Base-by-base conservation (phyloP, 2,888 invertebrate species). In the Trissolcus japonicus region DNA sequence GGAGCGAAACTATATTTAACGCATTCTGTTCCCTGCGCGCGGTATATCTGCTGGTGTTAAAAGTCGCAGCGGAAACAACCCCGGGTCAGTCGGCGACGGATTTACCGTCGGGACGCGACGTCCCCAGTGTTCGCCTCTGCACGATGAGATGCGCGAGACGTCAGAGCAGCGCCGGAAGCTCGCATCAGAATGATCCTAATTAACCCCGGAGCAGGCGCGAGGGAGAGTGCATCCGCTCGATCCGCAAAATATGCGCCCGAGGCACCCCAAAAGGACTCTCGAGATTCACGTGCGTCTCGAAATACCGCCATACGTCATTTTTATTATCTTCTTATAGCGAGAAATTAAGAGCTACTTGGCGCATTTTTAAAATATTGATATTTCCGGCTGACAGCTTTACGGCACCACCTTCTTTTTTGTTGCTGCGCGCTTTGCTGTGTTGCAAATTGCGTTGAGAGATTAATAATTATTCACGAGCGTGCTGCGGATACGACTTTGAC, bases 1-100 rank as follows among this genome's bases (percentile, higher is more conserved):
- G 82, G 79, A 62, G 68, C 35, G 65, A 72, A 75, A 48, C 85
- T 85, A 86, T 85, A 86, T 86, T 85, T 86, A 86, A 76, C 82
- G 72, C 73, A 82, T 25, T 25, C 25, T 83, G 80, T 80, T 80
- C 78, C 80, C 81, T 81, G 29, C 16, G 80, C 81, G 81, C 76
- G 79, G 74, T 80, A 83, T 82, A 81, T 79, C 79, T 79, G 59
- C 14, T 53, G 48, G 50, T 54, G 78, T 55, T 75, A 63, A 68
- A 65, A 55, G 55, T 71, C 51, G 65, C 55, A 68, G 40, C 65
- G 73, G 68, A 65, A 68, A 73, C 73, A 61, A 72, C 68, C 77
- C 53, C 19, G 48, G 62, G n/a, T 55, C 35, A 43, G 48, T 57
- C 16, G 72, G 57, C 68, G 73, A 77, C 48, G 71, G 77, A 73